These are phyloP conservation scores for Crenuchus spilurus DNA, from an alignment of 2,797 vertebrate species.

Conservation along the genomic window DNA sequence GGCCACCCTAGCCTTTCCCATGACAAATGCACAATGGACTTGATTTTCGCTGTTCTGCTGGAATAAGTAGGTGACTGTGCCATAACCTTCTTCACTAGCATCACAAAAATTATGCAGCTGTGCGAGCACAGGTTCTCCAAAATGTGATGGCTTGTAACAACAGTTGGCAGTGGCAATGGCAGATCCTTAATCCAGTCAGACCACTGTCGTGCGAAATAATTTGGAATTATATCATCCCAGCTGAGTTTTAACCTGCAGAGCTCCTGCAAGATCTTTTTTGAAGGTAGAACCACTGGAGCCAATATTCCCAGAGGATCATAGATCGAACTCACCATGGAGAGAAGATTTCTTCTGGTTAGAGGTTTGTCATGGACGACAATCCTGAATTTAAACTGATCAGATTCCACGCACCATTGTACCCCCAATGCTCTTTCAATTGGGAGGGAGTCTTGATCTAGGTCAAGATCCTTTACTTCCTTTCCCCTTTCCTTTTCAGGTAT, in stretches of 20 bases:
- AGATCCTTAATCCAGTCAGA: not conserved
- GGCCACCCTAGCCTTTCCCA: not conserved
- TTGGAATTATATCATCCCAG: slow-evolving; percentile 6
- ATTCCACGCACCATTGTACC: slow-evolving; percentile 5
- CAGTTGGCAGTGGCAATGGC: not conserved
- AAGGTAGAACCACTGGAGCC: slow-evolving; percentile 17
- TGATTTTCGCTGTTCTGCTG: not conserved
- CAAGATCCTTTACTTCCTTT: not conserved
- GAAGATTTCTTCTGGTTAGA: slow-evolving; percentile 1
- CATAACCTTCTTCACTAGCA: slow-evolving; percentile 5
- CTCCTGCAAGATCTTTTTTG: slow-evolving; percentile 6
- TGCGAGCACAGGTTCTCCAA: not conserved
- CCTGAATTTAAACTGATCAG: slow-evolving; percentile 7
- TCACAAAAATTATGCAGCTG: slow-evolving; percentile 26
- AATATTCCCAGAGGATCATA: slow-evolving; percentile 30
- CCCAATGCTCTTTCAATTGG: not conserved
- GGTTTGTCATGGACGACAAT: not conserved
- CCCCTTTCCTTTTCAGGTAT: not conserved
- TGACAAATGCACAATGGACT: not conserved
- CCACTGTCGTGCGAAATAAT: not conserved
- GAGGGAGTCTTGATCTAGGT: not conserved
- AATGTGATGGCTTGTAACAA: not conserved
- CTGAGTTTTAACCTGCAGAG: not conserved
- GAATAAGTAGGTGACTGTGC: not conserved
- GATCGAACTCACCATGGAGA: not conserved